Base-by-base conservation (phyloP, 2,797 vertebrate species). In the Sphaeramia orbicularis region DNA sequence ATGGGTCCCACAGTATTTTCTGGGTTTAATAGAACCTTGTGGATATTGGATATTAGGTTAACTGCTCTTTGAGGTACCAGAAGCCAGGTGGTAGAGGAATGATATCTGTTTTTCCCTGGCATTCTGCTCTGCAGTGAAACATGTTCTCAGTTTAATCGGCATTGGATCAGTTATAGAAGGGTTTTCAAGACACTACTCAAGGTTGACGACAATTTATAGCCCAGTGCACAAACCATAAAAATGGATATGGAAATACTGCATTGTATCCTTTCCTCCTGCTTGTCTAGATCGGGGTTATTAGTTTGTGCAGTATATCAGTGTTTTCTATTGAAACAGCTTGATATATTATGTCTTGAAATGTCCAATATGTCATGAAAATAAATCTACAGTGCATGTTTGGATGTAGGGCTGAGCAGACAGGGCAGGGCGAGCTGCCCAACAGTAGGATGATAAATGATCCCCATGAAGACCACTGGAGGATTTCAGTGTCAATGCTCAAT, bases 341-440 rank as follows among this genome's bases (percentile, higher is more conserved):
- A 81, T 78, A 24, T 55, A 76, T 79, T 58, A 63, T 55, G 19
- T 78, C 62, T 62, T 77, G 52, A 56, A 73, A 83, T 60, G 44
- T 78, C 51, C 43, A 41, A 19, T 74, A 61, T 65, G 64, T 74
- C 49, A 65, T 76, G 49, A 27, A 72, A 77, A 76, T 83, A 84
- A 88, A 83, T 91, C 79, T 77, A 13, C 43, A 53, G 51, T 47
- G 30, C 76, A 58, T 80, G 76, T 79, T 65, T 36, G 36, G 58
- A 37, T 77, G 27, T 11, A 32, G 49, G 41, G 45, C 69, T 52
- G 35, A 52, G 45, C 24, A 57, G 64, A 56, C 43, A 52, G 44
- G 75, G 19, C 37, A 71, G 52, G 6, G 24, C 32, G 61, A 48
- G 58, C 19, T 65, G 67, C 56, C 71, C 8, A n/a, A 57, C 18